Evolutionary conservation across 2,113 vertebrate species (phyloP).

Genomic region (Podarcis muralis): DNA sequence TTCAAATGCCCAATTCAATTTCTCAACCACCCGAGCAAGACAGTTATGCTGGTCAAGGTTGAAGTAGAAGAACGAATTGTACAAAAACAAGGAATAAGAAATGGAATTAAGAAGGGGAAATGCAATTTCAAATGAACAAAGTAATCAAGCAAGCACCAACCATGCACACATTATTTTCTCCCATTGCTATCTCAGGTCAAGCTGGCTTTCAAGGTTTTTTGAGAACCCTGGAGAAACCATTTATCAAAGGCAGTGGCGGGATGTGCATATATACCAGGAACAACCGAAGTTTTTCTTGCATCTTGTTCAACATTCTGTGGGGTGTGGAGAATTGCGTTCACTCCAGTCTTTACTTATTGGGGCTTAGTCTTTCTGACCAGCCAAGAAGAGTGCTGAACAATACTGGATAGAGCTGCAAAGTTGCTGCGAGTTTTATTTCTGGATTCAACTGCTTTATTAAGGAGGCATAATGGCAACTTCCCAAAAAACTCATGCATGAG

Average conservation of each 20-base stretch:
- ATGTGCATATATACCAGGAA: not conserved
- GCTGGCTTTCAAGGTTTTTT: not conserved
- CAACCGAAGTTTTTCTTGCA: not conserved
- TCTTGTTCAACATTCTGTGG: not conserved
- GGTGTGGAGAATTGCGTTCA: not conserved
- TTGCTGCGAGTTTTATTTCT: not conserved
- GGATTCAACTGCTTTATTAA: conserved; percentile 24
- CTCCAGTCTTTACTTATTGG: not conserved
- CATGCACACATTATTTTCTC: not conserved
- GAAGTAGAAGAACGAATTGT: not conserved
- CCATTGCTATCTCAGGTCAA: not conserved
- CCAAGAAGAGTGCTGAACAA: not conserved
- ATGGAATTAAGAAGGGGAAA: too few relatives aligned
- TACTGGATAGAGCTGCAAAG: conserved; percentile 34
- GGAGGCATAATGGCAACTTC: not conserved
- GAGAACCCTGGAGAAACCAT: not conserved
- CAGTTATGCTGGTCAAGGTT: not conserved
- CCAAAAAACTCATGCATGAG: not conserved
- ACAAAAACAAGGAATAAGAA: not conserved
- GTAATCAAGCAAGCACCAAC: not conserved
- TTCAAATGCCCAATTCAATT: not conserved
- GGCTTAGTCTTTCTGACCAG: conserved; percentile 32
- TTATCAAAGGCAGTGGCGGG: not conserved
- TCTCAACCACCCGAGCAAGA: not conserved
- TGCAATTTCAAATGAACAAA: too few relatives aligned